A percentile compares a stretch with the other conserved stretches of the same genome.
phyloP scores from a whole-genome alignment of 2,113 vertebrate species.

The Gnathonemus echidnorhynchus region DNA sequence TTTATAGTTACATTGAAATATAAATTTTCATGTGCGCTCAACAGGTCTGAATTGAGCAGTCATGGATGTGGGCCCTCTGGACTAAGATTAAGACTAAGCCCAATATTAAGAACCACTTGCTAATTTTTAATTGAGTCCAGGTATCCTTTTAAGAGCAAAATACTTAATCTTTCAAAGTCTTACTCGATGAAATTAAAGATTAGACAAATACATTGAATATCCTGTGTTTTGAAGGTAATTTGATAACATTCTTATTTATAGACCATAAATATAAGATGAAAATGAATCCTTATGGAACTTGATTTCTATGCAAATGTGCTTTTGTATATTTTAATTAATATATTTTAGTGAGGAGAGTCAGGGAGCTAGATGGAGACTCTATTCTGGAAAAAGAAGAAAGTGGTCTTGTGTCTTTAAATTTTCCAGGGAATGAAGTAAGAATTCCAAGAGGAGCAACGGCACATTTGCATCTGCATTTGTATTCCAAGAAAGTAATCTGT shows the following conservation, averaged over 20 bases:
- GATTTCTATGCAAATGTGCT: background rate
- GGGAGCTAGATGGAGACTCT: background rate
- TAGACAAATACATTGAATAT: background rate
- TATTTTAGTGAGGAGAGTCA: background rate
- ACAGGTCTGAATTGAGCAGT: background rate
- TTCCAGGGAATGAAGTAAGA: background rate
- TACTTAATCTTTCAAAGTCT: background rate
- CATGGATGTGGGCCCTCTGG: background rate
- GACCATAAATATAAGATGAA: background rate
- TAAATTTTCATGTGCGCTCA: background rate
- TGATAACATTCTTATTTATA: background rate
- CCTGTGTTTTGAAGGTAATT: background rate
- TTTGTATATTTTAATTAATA: background rate
- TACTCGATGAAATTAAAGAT: background rate
- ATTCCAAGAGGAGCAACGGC: background rate
- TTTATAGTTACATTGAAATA: background rate
- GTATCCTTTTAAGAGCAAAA: background rate
- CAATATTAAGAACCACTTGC: background rate
- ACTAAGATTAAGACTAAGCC: background rate
- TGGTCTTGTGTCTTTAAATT: background rate
- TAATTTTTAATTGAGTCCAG: background rate
- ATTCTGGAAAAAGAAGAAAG: background rate
- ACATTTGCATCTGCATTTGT: conserved; percentile 17
- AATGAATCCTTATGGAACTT: background rate
- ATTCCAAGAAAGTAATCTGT: conserved; percentile 22